These are phyloP conservation scores for Unio delphinus DNA, from an alignment of 2,888 invertebrate species.

Conservation along the genomic window DNA sequence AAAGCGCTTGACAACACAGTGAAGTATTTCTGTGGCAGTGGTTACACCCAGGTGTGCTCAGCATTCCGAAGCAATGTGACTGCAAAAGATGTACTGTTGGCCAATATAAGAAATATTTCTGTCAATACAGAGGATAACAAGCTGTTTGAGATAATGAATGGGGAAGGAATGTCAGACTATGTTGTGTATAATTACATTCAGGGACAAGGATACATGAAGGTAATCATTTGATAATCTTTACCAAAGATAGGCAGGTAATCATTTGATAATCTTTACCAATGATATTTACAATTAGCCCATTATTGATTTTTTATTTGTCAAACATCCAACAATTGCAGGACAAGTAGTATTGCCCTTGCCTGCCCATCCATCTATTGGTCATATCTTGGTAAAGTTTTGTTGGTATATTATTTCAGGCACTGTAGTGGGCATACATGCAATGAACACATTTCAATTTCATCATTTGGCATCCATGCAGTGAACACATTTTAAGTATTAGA, in stretches of 20 bases:
- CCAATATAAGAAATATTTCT: conserved; percentile 27
- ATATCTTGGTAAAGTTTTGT: no score
- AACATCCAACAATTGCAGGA: no score
- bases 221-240: conserved; percentile 11
- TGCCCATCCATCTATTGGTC: no score
- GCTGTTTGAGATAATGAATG: conserved; percentile 38
- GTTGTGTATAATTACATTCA: conserved; percentile 39
- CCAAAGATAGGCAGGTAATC: conserved; percentile 25
- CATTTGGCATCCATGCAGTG: no score
- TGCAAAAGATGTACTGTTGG: conserved; percentile 23
- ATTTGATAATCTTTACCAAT: neutral
- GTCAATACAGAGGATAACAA: conserved; percentile 11
- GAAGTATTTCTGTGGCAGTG: conserved; percentile 48
- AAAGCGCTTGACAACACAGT: conserved; percentile 64
- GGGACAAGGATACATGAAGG: conserved; percentile 29
- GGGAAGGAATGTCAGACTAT: conserved; percentile 43
- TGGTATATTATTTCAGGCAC: no score
- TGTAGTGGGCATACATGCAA: no score
- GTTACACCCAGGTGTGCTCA: conserved; percentile 45
- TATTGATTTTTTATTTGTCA: neutral
- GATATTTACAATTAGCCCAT: neutral
- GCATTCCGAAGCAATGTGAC: conserved; percentile 29
- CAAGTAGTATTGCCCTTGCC: no score
- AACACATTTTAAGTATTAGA: no score
- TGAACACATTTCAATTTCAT: no score